phyloP scores from a whole-genome alignment of 2,113 vertebrate genomes.

The Nicator chloris region DNA sequence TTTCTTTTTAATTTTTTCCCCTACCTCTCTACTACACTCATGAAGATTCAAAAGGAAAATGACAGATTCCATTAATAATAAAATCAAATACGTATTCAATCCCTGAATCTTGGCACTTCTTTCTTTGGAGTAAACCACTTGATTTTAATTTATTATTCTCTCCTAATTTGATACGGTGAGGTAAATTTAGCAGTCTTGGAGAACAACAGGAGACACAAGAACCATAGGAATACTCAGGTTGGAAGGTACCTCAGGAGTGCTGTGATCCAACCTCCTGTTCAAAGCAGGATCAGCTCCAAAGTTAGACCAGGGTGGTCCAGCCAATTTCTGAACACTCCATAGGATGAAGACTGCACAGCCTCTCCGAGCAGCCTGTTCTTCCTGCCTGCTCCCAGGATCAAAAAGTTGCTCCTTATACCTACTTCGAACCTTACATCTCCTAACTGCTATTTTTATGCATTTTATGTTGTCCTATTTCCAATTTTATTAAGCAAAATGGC shows the following conservation, averaged over 20 bases:
- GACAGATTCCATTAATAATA: neutral
- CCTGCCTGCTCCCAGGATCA: neutral
- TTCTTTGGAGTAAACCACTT: neutral
- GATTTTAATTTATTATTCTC: neutral
- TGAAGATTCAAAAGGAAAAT: neutral
- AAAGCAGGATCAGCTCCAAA: neutral
- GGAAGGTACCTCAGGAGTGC: neutral
- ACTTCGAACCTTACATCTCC: neutral
- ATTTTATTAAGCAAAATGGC: neutral
- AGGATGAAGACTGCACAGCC: neutral
- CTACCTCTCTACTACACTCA: neutral
- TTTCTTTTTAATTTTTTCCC: neutral
- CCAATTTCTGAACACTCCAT: neutral
- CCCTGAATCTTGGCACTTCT: neutral
- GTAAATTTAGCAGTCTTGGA: neutral
- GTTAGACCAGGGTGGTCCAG: neutral
- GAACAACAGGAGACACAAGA: neutral
- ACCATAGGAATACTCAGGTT: neutral
- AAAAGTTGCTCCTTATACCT: neutral
- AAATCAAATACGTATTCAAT: neutral
- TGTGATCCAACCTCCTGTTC: neutral
- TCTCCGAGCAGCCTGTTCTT: neutral
- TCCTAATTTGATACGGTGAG: neutral
- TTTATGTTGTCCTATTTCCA: neutral
- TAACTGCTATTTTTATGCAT: neutral